These are phyloP conservation scores for Microcebus tavaratra DNA, from an alignment of 2,113 vertebrate genomes.

Conservation along the genomic window DNA sequence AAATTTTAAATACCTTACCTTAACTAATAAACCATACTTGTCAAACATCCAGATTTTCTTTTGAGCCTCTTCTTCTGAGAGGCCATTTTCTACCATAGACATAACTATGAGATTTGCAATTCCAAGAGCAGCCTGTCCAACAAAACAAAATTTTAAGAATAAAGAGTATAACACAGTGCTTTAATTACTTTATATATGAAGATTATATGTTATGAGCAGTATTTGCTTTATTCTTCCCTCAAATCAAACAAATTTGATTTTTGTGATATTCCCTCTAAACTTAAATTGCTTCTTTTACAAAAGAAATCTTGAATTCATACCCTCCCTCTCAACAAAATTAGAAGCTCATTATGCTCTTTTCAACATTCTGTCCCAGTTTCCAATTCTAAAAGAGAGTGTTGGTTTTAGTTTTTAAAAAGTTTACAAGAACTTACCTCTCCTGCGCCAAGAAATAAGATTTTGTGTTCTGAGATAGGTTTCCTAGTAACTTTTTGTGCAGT, in stretches of 20 bases:
- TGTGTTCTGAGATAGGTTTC: constrained; percentile 93
- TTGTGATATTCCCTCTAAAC: constrained; percentile 3
- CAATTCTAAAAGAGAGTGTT: neutral
- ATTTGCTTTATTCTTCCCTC: neutral
- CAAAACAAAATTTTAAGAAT: constrained; percentile 30
- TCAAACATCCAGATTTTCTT: constrained; percentile 97
- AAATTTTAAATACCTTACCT: constrained; percentile 85
- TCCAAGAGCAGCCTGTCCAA: constrained; percentile 93
- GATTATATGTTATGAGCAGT: neutral
- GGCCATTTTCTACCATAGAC: constrained; percentile 93
- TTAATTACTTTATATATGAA: neutral
- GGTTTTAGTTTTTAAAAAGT: constrained; percentile 34
- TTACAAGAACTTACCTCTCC: constrained; percentile 90
- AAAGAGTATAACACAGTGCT: neutral
- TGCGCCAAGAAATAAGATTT: constrained; percentile 95
- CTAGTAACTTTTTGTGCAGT: constrained; percentile 90
- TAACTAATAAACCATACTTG: constrained; percentile 91
- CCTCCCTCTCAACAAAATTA: neutral
- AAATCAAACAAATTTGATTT: neutral
- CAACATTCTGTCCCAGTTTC: neutral
- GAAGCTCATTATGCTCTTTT: neutral
- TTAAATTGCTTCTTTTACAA: constrained; percentile 16
- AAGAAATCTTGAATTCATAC: neutral
- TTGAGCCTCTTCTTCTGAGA: constrained; percentile 89
- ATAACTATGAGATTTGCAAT: constrained; percentile 98